Percentiles rank a stretch among this genome's conserved stretches.
Evolutionary conservation across 2,113 vertebrate genomes (phyloP).

Genomic region (Gallinago paraguaiae): DNA sequence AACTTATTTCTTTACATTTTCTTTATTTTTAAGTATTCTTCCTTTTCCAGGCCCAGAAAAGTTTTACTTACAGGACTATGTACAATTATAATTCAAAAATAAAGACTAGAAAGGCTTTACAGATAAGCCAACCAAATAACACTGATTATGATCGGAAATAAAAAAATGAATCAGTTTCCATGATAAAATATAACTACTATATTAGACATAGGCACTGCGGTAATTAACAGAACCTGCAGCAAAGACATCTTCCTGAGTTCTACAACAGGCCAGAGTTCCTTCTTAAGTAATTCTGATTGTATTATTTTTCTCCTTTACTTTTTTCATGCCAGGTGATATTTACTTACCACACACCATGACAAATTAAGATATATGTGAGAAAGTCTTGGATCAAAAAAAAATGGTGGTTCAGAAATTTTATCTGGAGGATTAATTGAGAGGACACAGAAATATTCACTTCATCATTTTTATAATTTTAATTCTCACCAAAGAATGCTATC

Average conservation of each 20-base stretch:
- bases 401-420: neutral
- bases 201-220: neutral
- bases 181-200: neutral
- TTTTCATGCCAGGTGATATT: neutral
- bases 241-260: neutral
- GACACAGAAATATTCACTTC: neutral
- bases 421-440: neutral
- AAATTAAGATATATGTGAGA: neutral
- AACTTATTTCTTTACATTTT: neutral
- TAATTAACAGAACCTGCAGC: neutral
- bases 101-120: neutral
- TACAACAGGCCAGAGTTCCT: neutral
- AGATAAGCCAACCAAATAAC: neutral
- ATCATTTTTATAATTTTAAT: neutral
- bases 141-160: neutral
- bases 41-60: neutral
- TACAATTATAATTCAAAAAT: conserved; percentile 6
- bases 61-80: neutral
- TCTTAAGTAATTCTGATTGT: neutral
- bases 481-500: neutral
- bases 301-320: neutral
- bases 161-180: conserved; percentile 31
- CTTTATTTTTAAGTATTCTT: neutral
- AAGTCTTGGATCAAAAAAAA: neutral
- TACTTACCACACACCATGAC: neutral